Evolutionary conservation across 2,888 invertebrate species (phyloP).

Genomic region (Digitonthophagus gazella): DNA sequence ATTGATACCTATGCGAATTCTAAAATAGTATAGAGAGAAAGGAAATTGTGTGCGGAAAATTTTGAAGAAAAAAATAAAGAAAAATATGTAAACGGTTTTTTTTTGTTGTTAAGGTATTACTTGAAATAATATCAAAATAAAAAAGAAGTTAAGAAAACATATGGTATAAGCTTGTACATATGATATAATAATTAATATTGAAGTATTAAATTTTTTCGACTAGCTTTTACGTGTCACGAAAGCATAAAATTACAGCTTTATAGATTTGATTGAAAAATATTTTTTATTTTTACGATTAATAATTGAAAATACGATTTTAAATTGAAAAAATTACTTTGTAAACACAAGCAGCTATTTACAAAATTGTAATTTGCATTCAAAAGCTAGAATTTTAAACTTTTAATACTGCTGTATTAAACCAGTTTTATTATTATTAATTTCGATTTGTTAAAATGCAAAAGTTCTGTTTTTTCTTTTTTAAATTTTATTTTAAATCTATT

Average conservation of each 20-base stretch:
- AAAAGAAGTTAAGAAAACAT: no score
- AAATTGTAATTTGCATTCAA: slow-evolving; percentile 5
- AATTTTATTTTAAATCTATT: background rate
- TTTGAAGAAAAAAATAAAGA: no score
- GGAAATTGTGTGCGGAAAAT: background rate
- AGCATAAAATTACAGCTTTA: background rate
- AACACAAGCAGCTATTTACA: slow-evolving; percentile 2
- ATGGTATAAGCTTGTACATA: background rate
- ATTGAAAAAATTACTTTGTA: no score
- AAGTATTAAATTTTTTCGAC: slow-evolving; percentile 5
- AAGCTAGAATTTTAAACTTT: slow-evolving; percentile 5
- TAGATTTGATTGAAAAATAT: no score
- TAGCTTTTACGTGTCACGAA: slow-evolving; percentile 3
- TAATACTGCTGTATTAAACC: slow-evolving; percentile 10
- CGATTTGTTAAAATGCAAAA: background rate
- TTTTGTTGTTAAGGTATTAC: background rate
- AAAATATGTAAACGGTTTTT: background rate
- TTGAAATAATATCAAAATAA: background rate
- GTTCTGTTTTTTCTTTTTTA: background rate
- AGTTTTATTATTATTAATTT: slow-evolving; percentile 3
- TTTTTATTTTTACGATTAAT: no score
- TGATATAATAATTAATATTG: slow-evolving; percentile 7
- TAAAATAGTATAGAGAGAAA: background rate
- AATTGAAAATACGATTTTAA: no score
- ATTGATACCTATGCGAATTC: background rate